Base-by-base conservation (phyloP, 2,888 invertebrate species). In the Cosmia pyralina region DNA sequence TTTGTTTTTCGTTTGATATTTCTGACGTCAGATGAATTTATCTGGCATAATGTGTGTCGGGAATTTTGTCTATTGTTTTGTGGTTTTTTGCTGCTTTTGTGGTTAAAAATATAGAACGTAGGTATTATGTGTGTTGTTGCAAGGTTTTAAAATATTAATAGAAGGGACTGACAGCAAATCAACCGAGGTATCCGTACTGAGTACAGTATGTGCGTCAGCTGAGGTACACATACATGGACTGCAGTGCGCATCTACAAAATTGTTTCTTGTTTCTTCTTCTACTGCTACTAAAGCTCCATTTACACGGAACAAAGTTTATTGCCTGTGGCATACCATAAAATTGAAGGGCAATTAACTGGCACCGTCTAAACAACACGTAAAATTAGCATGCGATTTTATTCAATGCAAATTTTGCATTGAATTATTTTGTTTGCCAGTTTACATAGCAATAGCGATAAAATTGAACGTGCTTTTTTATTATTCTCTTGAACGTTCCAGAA, bases 1-100 rank as follows among this genome's bases (percentile, higher is more conserved):
- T 62, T 75, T 73, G 72, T 74, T 76, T 59, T 57, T 64, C 55
- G 15, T 72, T 72, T 67, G 55, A 77, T 81, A 53, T 81, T 68
- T 70, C 53, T 71, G 68, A 66, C 74, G 58, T 59, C 48, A 57
- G 28, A 34, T 55, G 28, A 59, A 48, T 63, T 69, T 63, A 69
- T 72, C 22, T 13, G 19, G 28, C n/a, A 41, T 62, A n/a, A 57
- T 44, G n/a, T 50, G 17, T 48, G 15, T 34, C 2, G 15, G 8
- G 55, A 55, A 57, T 22, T 41, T 15, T 10, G 0, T 52, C 28
- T 41, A 58, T 59, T 52, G 38, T 57, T 44, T 52, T 19, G 38
- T n/a, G 6, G 34, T 28, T 62, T 41, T 22, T 59, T 22, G 38
- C 10, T 5, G 8, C 11, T 44, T 53, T 44, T n/a, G 19, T 68